Evolutionary conservation across 2,113 vertebrate species (phyloP), one percentile per base, ranked within the genome.

Genomic region (Mystacornis crossleyi): DNA sequence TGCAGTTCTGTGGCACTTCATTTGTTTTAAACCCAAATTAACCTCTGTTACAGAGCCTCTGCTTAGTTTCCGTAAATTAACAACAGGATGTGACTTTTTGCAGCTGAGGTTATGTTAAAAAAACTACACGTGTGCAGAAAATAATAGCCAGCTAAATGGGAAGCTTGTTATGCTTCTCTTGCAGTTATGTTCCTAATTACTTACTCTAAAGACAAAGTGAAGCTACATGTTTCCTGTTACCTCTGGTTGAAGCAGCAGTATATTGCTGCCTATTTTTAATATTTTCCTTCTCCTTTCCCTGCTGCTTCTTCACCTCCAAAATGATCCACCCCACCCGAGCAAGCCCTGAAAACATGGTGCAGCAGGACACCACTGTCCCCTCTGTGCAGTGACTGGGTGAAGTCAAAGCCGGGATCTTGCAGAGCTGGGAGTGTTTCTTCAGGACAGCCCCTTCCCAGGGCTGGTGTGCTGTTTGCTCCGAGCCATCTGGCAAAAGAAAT

Each of bases 11-110:
- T 67, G 69, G 48, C 18, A 85, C 65, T 92, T 95, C 43, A 86
- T 93, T 95, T 88, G 60, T 92, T 94, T 95, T 60, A 90, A 91
- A 93, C 43, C 31, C 43, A 89, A 87, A 87, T 89, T 91, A 91
- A 94, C 87, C 87, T 89, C 71, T 87, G 53, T 40, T 87, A 65
- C 18, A 69, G 36, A 90, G 28, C 53, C 8, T 91, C 57, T 60
- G 73, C 78, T 82, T 93, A 43, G 28, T 75, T 87, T 85, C n/a
- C 3, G 15, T 36, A 85, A 89, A 91, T 81, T 90, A 93, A 57
- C 66, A 75, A 53, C 0, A 10, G 50, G 6, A 81, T 82, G 21
- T 64, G 78, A 60, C 53, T 71, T 81, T 58, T 40, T 91, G 57
- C 2, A 8, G 17, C 48, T 79, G 48, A 89, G 81, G 38, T 94